These are phyloP conservation scores for Ginglymostoma cirratum DNA, from an alignment of 2,113 vertebrate genomes.

Conservation along the genomic window DNA sequence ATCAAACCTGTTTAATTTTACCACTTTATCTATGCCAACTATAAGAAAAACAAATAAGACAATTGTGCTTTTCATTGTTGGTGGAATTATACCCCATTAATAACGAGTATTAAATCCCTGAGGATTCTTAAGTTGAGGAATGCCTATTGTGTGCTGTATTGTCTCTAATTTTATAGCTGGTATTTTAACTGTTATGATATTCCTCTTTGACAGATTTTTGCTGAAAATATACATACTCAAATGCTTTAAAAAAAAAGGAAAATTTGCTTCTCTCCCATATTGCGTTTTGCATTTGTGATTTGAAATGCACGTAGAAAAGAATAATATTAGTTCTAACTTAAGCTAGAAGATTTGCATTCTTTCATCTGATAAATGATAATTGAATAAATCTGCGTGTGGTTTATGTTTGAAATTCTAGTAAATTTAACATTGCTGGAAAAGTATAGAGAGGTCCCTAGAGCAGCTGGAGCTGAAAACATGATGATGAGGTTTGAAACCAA, in stretches of 20 bases:
- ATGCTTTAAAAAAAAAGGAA: not conserved
- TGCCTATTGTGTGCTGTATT: not conserved
- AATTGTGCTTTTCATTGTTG: not conserved
- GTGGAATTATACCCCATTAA: not conserved
- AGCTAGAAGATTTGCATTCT: not conserved
- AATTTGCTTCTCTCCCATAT: not conserved
- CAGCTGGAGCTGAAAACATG: not conserved
- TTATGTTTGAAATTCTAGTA: constrained; percentile 2
- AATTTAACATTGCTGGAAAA: not conserved
- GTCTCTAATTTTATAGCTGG: not conserved
- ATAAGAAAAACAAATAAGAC: not conserved
- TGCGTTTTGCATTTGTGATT: not conserved
- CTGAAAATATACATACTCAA: not conserved
- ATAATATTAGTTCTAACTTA: not conserved
- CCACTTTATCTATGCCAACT: not conserved
- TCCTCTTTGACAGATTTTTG: not conserved
- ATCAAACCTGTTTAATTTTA: not conserved
- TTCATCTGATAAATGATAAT: not conserved
- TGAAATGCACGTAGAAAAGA: not conserved
- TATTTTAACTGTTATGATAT: not conserved
- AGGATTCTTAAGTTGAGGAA: not conserved
- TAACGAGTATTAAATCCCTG: not conserved
- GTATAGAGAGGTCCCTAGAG: not conserved
- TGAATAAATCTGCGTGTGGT: not conserved
- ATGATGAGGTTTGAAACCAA: constrained; percentile 29